Evolutionary conservation across 2,113 vertebrate genomes (phyloP), one percentile per base, ranked within the genome.

Genomic region (Narcine bancroftii): DNA sequence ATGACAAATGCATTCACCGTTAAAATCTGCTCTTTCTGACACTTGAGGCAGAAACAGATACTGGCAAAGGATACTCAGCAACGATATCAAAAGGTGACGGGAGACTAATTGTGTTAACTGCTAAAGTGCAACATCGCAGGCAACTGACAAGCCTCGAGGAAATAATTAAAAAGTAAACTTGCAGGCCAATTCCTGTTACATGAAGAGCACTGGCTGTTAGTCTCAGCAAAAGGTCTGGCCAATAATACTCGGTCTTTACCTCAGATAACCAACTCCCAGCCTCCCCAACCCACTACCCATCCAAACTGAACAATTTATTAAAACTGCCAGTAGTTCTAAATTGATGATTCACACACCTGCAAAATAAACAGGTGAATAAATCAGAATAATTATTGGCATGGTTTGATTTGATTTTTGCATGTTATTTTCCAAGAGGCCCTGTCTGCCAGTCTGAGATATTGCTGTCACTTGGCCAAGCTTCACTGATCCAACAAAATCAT

Each of bases 401-500:
- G 0, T 87, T 60, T n/a, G 17, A 60, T 42, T 36, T 60, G 56
- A 87, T 87, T 87, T 60, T 87, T 63, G 81, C 81, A 87, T 60
- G 13, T 87, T 83, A 56, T 83, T 33, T 60, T 63, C n/a, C 6
- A n/a, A 21, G 33, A 87, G 81, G 47, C 79, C 36, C 13, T 21
- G 36, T 15, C 53, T 60, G 81, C 81, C 66, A 69, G 24, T 69
- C 66, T 87, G 33, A 87, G 53, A 36, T 42, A 36, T 53, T 60
- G 50, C 50, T 87, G 81, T n/a, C 53, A 1, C 15, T 47, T 83
- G 50, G 79, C 79, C 79, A 87, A 87, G 33, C 81, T 21, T 87
- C 81, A n/a, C 15, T 60, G 33, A 36, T 87, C 66, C 81, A 87
- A 36, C 81, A 60, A 60, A 87, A 87, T 87, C 56, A 56, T 53